These are phyloP conservation scores for Otolemur garnettii DNA, from an alignment of 2,113 vertebrate genomes.

Conservation along the genomic window DNA sequence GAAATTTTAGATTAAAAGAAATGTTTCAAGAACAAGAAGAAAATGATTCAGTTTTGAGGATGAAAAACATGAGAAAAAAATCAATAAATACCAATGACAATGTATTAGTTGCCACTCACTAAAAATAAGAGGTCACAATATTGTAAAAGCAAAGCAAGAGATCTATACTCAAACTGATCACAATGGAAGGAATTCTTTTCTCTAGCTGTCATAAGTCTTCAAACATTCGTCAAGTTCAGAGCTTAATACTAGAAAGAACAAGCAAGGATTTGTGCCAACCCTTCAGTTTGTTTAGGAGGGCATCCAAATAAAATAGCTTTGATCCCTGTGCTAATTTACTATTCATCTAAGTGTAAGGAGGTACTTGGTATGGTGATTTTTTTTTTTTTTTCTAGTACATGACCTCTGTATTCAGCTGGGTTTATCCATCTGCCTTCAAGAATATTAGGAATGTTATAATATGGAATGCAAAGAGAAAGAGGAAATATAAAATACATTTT, in stretches of 20 bases:
- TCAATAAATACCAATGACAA: background rate
- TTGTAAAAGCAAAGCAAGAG: background rate
- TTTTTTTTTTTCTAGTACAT: background rate
- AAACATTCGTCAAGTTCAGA: background rate
- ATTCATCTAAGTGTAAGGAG: background rate
- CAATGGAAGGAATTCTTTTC: background rate
- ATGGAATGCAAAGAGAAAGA: background rate
- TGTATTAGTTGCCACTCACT: background rate
- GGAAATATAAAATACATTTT: background rate
- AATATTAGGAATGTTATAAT: background rate
- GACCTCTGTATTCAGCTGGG: background rate
- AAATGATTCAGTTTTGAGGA: background rate
- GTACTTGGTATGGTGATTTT: background rate
- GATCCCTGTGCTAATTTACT: background rate
- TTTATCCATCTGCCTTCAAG: background rate
- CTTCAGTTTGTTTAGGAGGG: background rate
- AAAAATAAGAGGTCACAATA: background rate
- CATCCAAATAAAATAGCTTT: background rate
- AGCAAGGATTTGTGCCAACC: background rate
- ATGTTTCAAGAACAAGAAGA: background rate
- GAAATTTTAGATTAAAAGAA: constrained; percentile 25
- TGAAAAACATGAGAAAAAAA: background rate
- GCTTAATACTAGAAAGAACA: background rate
- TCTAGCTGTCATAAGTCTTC: background rate
- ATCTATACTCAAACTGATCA: background rate